Conservation (phyloP, 2,888 invertebrate genomes). For the Sycophila texana region DNA sequence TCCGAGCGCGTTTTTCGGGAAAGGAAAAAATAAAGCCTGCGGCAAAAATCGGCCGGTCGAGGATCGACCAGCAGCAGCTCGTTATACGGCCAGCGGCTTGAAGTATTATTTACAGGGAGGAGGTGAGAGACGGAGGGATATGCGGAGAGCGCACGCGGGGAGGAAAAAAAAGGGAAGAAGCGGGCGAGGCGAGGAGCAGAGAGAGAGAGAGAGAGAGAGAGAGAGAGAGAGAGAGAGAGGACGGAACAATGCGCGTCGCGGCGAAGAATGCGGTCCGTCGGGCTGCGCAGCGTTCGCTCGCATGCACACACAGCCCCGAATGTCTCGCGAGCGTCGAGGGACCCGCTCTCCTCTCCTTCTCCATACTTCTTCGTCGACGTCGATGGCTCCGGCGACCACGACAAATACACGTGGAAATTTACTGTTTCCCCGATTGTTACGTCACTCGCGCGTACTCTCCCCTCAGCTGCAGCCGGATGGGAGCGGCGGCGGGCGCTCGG, state of each 20-base stretch:
- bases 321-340: slow-evolving; percentile 41
- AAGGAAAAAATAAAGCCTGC: slow-evolving; percentile 61
- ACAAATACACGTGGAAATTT: slow-evolving; percentile 71
- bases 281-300: slow-evolving; percentile 61
- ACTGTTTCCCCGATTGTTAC: slow-evolving; percentile 65
- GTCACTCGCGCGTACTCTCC: slow-evolving; percentile 61
- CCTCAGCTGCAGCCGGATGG: not conserved
- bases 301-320: slow-evolving; percentile 53
- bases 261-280: slow-evolving; percentile 75
- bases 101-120: slow-evolving; percentile 67
- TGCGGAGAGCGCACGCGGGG: slow-evolving; percentile 26
- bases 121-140: slow-evolving; percentile 45
- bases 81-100: slow-evolving; percentile 43
- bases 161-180: slow-evolving; percentile 52
- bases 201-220: too few species aligned
- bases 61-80: slow-evolving; percentile 62
- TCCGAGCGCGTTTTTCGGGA: slow-evolving; percentile 70
- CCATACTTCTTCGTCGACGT: slow-evolving; percentile 35
- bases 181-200: not conserved
- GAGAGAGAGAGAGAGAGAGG: too few species aligned
- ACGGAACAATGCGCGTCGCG: slow-evolving; percentile 74
- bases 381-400: slow-evolving; percentile 57
- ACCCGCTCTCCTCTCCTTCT: slow-evolving; percentile 52
- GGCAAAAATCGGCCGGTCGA: slow-evolving; percentile 61
- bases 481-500: not conserved